A percentile compares a stretch with the other conserved stretches of the same genome.
phyloP scores from a whole-genome alignment of 2,888 invertebrate species.

The Drosophila austrosaltans region DNA sequence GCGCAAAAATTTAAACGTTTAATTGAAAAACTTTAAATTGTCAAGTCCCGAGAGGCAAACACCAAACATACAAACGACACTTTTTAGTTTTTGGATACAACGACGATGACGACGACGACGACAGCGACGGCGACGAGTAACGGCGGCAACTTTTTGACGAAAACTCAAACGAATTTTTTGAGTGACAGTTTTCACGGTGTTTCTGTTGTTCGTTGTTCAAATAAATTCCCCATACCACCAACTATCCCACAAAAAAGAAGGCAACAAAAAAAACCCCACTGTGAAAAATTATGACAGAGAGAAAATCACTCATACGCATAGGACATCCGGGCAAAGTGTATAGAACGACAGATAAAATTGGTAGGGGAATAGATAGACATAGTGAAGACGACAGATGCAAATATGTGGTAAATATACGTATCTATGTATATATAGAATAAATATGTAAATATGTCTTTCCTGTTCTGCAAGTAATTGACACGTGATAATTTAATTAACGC shows the following conservation, averaged over 20 bases:
- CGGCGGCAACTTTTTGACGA: constrained; percentile 13
- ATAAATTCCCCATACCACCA: constrained; percentile 3
- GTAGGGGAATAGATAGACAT: constrained; percentile 14
- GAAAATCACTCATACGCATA: constrained; percentile 65
- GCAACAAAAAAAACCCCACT: background rate
- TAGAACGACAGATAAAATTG: constrained; percentile 28
- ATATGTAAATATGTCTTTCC: background rate
- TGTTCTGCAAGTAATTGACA: constrained; percentile 64
- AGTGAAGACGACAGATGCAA: background rate
- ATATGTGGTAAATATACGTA: background rate
- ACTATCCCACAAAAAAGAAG: constrained; percentile 23
- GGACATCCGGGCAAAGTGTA: constrained; percentile 30
- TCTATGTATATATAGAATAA: background rate
- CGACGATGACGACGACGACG: background rate
- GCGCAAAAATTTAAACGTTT: constrained; percentile 65
- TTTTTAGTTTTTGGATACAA: constrained; percentile 40
- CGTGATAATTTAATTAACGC: constrained; percentile 77
- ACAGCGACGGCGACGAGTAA: background rate
- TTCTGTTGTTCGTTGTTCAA: constrained; percentile 17
- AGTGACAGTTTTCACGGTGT: constrained; percentile 54
- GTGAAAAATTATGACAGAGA: constrained; percentile 56
- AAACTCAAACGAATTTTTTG: constrained; percentile 62
- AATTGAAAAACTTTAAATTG: constrained; percentile 72
- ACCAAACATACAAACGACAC: constrained; percentile 51
- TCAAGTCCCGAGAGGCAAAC: constrained; percentile 40